Conservation (phyloP, 2,113 vertebrate genomes). For the Centropus bengalensis region DNA sequence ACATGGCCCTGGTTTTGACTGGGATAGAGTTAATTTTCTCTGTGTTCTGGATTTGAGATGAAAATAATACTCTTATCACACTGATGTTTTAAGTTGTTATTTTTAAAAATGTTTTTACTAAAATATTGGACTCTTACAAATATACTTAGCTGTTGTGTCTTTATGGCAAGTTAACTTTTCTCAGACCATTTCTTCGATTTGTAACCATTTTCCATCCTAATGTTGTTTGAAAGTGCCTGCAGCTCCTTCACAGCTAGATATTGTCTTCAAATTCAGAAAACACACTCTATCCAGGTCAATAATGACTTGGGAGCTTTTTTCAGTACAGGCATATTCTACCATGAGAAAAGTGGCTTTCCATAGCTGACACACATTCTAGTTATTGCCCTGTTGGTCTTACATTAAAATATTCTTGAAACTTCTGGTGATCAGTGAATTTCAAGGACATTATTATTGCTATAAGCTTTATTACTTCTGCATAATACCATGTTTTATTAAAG, state of each 20-base stretch:
- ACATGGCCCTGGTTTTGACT: neutral
- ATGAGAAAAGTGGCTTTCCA: neutral
- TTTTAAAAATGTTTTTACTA: no score
- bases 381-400: neutral
- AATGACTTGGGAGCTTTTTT: neutral
- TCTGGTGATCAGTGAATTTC: constrained; percentile 3
- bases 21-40: no score
- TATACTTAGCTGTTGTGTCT: neutral
- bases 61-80: no score
- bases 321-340: neutral
- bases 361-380: neutral
- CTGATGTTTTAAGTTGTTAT: no score
- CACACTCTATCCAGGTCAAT: neutral
- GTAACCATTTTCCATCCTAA: neutral
- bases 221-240: neutral
- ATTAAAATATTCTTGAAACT: constrained; percentile 13
- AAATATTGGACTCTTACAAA: neutral
- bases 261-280: neutral
- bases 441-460: neutral
- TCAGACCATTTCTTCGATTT: neutral
- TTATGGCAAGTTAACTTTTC: neutral
- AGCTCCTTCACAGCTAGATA: neutral
- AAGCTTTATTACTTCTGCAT: constrained; percentile 52
- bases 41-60: no score
- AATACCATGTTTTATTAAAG: constrained; percentile 53